Evolutionary conservation across 2,888 invertebrate species (phyloP), one percentile per base, ranked within the genome.

Genomic region (Rosalia funebris): DNA sequence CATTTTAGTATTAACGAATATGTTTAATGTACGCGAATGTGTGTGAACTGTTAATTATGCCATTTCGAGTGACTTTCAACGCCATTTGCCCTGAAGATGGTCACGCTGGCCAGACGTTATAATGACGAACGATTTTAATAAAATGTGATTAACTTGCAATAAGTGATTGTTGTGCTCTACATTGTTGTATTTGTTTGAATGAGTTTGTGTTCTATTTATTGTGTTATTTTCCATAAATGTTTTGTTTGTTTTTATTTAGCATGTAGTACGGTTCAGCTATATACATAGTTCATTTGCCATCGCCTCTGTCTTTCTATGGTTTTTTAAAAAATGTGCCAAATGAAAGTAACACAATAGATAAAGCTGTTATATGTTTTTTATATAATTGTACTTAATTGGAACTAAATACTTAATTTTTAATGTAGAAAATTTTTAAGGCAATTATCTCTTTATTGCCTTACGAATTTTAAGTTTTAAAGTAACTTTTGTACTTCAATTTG

Each of bases 121-220:
- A 44, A 65, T 52, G 60, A 60, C 55, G 61, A 65, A 66, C 66
- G 53, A 67, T 70, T 73, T 70, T 66, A 71, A 70, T 68, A 60
- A 74, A 73, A 75, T 76, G 75, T 76, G 75, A 76, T 75, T 71
- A 72, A 71, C 72, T 77, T 78, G 78, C 78, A 79, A 79, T 79
- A 78, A 77, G 75, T 76, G 73, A 73, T 75, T 76, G 72, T 77
- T 77, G 77, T 77, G 71, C 72, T 72, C 69, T 69, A 70, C 66
- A 57, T 60, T 60, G 60, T 60, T 58, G 55, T 60, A 57, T 39
- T 50, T 39, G 50, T 53, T 53, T 31, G n/a, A 16, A 42, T 50
- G 54, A 41, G 57, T 54, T 57, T 45, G 46, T 45, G 36, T 42
- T 50, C 39, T 57, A 44, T 54, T 37, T 39, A 54, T 57, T 57